Evolutionary conservation across 2,797 vertebrate species (phyloP).

Genomic region (Sebastes ruberrimus): DNA sequence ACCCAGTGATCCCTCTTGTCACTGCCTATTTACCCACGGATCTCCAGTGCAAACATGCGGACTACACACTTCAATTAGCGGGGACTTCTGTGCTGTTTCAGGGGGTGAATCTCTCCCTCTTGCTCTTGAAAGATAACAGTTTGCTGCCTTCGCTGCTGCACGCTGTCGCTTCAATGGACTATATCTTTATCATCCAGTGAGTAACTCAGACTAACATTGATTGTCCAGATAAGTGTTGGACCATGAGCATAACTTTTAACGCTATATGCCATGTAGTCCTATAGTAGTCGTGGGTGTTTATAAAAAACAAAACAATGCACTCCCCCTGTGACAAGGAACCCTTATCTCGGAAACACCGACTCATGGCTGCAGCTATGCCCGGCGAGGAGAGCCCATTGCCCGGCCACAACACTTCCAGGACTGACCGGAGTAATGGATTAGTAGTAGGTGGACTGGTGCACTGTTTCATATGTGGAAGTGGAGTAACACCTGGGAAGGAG

Average conservation of each 20-base stretch:
- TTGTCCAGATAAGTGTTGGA: slow-evolving; percentile 39
- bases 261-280: slow-evolving; percentile 60
- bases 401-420: slow-evolving; percentile 71
- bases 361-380: slow-evolving; percentile 86
- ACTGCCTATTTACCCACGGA: slow-evolving; percentile 33
- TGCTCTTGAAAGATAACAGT: slow-evolving; percentile 38
- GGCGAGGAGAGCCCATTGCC: slow-evolving; percentile 78
- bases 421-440: slow-evolving; percentile 76
- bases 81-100: slow-evolving; percentile 24
- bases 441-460: slow-evolving; percentile 76
- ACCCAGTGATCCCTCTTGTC: slow-evolving; percentile 55
- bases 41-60: slow-evolving; percentile 49
- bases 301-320: slow-evolving; percentile 76
- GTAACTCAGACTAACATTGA: slow-evolving; percentile 55
- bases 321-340: slow-evolving; percentile 81
- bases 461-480: slow-evolving; percentile 94
- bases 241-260: slow-evolving; percentile 54
- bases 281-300: slow-evolving; percentile 24
- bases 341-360: slow-evolving; percentile 91
- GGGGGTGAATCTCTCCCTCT: slow-evolving; percentile 11
- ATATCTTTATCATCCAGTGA: slow-evolving; percentile 60
- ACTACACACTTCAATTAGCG: slow-evolving; percentile 28
- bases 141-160: slow-evolving; percentile 58
- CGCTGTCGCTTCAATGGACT: slow-evolving; percentile 68
- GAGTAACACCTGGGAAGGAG: slow-evolving; percentile 90